phyloP scores from a whole-genome alignment of 2,888 invertebrate species.

The Ametastegia equiseti region DNA sequence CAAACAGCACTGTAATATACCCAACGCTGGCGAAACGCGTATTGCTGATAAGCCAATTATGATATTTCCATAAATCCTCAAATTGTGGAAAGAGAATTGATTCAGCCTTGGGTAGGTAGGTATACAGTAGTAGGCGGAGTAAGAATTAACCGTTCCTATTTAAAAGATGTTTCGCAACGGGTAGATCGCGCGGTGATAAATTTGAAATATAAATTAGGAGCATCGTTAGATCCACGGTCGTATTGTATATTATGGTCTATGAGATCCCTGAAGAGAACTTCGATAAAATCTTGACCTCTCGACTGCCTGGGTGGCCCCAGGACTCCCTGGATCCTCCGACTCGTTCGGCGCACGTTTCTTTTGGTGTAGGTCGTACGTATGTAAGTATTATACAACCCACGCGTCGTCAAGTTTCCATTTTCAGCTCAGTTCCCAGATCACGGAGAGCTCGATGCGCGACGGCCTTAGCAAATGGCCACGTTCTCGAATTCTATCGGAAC shows the following conservation, averaged over 20 bases:
- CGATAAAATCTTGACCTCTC: slow-evolving; percentile 49
- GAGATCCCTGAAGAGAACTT: slow-evolving; percentile 18
- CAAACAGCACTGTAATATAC: neutral
- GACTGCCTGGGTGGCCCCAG: slow-evolving; percentile 47
- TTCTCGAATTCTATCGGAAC: neutral
- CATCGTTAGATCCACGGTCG: neutral
- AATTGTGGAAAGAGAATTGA: neutral
- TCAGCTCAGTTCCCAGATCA: slow-evolving; percentile 11
- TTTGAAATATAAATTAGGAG: neutral
- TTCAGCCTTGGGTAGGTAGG: too few relatives aligned
- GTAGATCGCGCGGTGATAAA: neutral
- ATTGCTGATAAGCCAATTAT: slow-evolving; percentile 1
- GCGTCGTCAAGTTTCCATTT: slow-evolving; percentile 40
- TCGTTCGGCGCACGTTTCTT: neutral
- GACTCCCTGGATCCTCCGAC: slow-evolving; percentile 36
- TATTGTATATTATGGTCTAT: slow-evolving; percentile 1
- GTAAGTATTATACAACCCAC: slow-evolving; percentile 24
- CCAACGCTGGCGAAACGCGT: neutral
- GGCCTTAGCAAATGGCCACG: neutral
- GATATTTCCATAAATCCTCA: neutral
- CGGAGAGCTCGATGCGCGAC: neutral
- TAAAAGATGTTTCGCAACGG: neutral
- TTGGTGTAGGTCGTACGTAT: slow-evolving; percentile 39
- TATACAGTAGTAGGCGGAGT: too few relatives aligned
- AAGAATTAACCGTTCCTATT: neutral